Conservation (phyloP, 2,113 vertebrate species). For the Malurus melanocephalus region DNA sequence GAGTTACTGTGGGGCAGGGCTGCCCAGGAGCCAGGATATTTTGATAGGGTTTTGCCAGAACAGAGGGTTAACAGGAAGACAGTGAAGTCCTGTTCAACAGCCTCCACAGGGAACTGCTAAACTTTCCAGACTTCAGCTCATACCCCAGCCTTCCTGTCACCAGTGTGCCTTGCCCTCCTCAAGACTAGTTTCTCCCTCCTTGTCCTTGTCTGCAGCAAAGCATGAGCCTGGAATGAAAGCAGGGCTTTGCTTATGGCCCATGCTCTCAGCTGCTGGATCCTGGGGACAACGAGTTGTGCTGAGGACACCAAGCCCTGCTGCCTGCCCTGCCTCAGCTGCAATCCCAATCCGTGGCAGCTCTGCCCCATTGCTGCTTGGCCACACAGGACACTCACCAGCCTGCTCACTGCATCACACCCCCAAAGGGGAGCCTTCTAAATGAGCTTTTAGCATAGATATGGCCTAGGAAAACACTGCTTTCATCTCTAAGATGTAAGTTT, state of each 20-base stretch:
- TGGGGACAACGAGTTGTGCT: background rate
- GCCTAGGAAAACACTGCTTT: background rate
- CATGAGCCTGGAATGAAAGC: background rate
- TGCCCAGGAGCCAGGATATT: background rate
- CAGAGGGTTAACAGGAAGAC: background rate
- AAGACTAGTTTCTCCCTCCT: background rate
- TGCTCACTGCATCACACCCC: fast-evolving
- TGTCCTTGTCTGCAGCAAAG: background rate
- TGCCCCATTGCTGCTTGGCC: background rate
- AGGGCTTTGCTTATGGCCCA: background rate
- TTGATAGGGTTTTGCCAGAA: background rate
- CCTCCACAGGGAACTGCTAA: background rate
- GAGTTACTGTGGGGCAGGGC: background rate
- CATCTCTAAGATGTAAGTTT: background rate
- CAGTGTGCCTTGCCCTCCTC: background rate
- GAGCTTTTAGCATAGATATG: background rate
- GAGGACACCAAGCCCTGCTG: background rate
- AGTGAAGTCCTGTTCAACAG: background rate
- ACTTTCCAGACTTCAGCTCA: background rate
- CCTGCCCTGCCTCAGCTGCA: background rate
- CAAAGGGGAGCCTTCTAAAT: background rate
- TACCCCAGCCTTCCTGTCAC: background rate
- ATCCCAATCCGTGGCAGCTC: background rate
- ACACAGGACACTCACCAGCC: background rate
- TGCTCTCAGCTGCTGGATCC: background rate